Conservation (phyloP, 2,888 invertebrate species). For the Penaeus monodon region DNA sequence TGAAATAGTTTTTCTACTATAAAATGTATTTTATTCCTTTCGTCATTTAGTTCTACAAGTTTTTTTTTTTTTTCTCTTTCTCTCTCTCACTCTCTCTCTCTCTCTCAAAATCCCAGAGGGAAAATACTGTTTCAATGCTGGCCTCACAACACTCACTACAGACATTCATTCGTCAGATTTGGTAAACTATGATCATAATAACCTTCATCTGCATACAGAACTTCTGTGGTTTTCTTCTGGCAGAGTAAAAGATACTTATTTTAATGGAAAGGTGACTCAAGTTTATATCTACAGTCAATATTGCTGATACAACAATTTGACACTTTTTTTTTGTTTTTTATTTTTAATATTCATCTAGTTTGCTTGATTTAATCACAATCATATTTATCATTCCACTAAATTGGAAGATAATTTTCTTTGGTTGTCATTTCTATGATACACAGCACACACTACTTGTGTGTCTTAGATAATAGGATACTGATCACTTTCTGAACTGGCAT, state of each 20-base stretch:
- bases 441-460: conserved; percentile 16
- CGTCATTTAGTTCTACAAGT: too few species aligned
- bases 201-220: conserved; percentile 12
- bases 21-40: too few species aligned
- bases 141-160: conserved; percentile 7
- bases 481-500: conserved; percentile 32
- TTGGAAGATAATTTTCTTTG: conserved; percentile 43
- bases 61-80: too few species aligned
- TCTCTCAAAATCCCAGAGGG: too few species aligned
- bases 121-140: conserved; percentile 21
- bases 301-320: conserved; percentile 48
- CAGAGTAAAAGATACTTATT: conserved; percentile 21
- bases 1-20: conserved; percentile 6
- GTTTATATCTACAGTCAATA: conserved; percentile 25
- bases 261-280: conserved; percentile 28
- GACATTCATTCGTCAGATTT: conserved; percentile 3
- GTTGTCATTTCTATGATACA: conserved; percentile 35
- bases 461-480: conserved; percentile 12
- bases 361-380: conserved; percentile 28
- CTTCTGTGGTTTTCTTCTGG: conserved; percentile 23
- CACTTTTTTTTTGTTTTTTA: conserved; percentile 6
- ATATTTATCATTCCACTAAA: conserved; percentile 23
- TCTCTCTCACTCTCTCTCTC: too few species aligned
- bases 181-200: background rate
- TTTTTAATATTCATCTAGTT: conserved; percentile 10